These are phyloP conservation scores for Deroplatys truncata DNA, from an alignment of 2,888 invertebrate species.

Conservation along the genomic window DNA sequence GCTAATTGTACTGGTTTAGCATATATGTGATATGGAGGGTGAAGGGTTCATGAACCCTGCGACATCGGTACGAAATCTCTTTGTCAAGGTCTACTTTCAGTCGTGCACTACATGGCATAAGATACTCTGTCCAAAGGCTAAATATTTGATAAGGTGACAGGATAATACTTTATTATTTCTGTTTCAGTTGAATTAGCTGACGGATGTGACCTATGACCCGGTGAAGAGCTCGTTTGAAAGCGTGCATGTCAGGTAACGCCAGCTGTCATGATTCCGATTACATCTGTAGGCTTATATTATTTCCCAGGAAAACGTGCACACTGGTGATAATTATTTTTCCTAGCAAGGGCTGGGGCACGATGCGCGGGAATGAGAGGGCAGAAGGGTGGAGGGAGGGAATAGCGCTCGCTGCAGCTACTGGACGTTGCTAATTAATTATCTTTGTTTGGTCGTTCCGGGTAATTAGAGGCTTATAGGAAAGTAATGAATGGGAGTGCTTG, in stretches of 20 bases:
- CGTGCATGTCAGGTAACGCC: neutral
- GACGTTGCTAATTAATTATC: conserved; percentile 12
- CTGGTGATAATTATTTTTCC: neutral
- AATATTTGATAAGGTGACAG: neutral
- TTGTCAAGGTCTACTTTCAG: neutral
- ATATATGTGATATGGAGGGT: too few species aligned
- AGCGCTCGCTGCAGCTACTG: neutral
- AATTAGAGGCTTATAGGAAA: conserved; percentile 12
- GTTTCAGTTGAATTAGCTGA: neutral
- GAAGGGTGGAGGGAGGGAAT: neutral
- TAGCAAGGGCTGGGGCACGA: too few species aligned
- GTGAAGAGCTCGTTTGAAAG: neutral
- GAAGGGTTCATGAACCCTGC: too few species aligned
- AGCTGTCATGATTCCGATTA: neutral
- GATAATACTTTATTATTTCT: neutral
- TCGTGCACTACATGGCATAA: too few species aligned
- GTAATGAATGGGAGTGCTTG: neutral
- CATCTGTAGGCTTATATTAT: neutral
- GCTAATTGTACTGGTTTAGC: too few species aligned
- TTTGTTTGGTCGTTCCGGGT: neutral
- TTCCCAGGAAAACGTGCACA: neutral
- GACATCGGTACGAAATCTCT: neutral
- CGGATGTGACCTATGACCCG: neutral
- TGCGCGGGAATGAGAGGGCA: neutral
- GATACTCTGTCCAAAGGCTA: neutral